Percentiles rank a stretch among this genome's conserved stretches.
Evolutionary conservation across 2,888 invertebrate genomes (phyloP).

Genomic region (Xestobium rufovillosum): DNA sequence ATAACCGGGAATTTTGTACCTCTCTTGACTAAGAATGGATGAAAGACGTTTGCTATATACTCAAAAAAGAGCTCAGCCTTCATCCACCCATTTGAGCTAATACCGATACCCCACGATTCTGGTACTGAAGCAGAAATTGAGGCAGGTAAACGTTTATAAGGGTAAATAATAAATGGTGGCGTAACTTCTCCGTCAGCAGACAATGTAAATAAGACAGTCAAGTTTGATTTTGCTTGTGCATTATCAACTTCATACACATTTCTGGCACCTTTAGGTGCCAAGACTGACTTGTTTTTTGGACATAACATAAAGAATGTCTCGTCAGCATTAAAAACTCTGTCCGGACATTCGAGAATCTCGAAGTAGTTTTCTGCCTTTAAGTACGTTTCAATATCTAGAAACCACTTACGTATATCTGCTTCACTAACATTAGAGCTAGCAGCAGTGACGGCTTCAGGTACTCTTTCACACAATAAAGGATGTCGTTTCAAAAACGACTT

Average conservation of each 20-base stretch:
- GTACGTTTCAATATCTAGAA: constrained; percentile 12
- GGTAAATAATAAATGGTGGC: constrained; percentile 35
- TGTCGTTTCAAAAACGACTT: constrained; percentile 25
- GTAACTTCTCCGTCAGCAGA: constrained; percentile 29
- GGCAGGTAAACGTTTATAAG: constrained; percentile 32
- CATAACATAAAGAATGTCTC: constrained; percentile 34
- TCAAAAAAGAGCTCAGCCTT: constrained; percentile 36
- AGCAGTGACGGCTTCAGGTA: constrained; percentile 26
- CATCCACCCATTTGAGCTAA: constrained; percentile 40
- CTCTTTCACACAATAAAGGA: constrained; percentile 23
- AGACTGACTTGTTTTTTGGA: constrained; percentile 29
- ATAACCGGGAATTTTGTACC: constrained; percentile 31
- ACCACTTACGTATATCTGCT: constrained; percentile 14
- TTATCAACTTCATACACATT: constrained; percentile 31
- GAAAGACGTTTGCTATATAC: constrained; percentile 32
- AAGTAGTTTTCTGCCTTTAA: constrained; percentile 19
- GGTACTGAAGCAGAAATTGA: constrained; percentile 33
- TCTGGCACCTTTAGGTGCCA: constrained; percentile 20
- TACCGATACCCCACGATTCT: constrained; percentile 36
- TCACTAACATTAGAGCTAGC: constrained; percentile 19
- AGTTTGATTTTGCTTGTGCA: constrained; percentile 27
- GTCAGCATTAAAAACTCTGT: constrained; percentile 32
- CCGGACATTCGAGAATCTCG: constrained; percentile 28
- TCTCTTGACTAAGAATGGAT: constrained; percentile 31
- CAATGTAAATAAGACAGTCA: constrained; percentile 36